Evolutionary conservation across 2,797 vertebrate genomes (phyloP), one percentile per base, ranked within the genome.

Genomic region (Syndactyla subalaris): DNA sequence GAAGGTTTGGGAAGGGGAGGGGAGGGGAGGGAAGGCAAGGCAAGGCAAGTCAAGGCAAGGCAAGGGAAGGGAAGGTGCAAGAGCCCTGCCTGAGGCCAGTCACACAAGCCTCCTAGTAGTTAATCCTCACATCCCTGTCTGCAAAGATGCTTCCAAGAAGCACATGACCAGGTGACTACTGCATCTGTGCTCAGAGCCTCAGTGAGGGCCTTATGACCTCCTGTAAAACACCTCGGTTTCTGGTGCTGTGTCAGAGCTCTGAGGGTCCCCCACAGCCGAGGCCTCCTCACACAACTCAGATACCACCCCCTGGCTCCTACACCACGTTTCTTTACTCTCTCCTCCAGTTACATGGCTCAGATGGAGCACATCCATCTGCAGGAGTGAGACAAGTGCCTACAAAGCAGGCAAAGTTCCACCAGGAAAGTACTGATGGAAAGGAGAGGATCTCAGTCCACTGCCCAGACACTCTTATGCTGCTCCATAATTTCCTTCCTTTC

Each of bases 101-200:
- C 59, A 68, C 59, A 39, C 38, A 30, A 41, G 30, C 24, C 21
- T 55, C 52, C 43, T 73, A 18, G 22, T 30, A 46, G n/a, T 10
- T 1, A 1, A 30, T 29, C 57, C 27, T 67, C 45, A 36, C 0
- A 0, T 48, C 46, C 19, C 55, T 39, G 9, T 19, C 61, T 46
- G 52, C 0, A 0, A 34, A 88, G 65, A 45, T 80, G 34, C 51
- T 85, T 48, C 77, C 54, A 39, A 49, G 82, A 59, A 70, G 38
- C 32, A 67, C 43, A 43, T 6, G 34, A 41, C 32, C 38, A 46
- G 34, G 11, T 32, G 43, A 61, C 38, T 13, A 12, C 54, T 32
- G 54, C 67, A 18, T 29, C n/a, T 14, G 26, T 29, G 58, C 58
- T 59, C 36, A 38, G 58, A 59, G 57, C 36, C 57, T 59, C 57